Base-by-base conservation (phyloP, 2,113 vertebrate genomes). In the Mastomys coucha region DNA sequence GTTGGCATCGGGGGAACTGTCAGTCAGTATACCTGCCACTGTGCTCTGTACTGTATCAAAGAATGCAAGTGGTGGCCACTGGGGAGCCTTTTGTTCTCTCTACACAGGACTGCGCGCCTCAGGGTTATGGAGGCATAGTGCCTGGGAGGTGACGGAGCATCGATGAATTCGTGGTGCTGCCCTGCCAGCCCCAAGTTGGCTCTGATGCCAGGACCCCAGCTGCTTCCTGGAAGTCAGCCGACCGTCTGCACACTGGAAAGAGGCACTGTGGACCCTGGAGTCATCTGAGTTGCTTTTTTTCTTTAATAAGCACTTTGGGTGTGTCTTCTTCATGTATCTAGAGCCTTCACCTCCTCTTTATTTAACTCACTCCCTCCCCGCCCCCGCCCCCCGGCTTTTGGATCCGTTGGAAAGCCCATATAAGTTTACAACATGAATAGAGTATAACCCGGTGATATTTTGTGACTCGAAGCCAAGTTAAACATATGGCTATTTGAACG, bases 401-500 rank as follows among this genome's bases (percentile, higher is more conserved):
- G 95, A 70, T 87, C 93, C 6, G 39, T 56, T 26, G 63, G 56
- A 93, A 95, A 92, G 69, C 93, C 75, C 82, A 10, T 91, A 56
- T 92, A 93, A 77, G 67, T 94, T 96, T 95, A 96, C 77, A 69
- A 28, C 93, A 11, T 63, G 53, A 82, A 96, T 36, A 93, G 95
- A 49, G 1, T 13, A 91, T 58, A 88, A 78, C 58, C 53, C 51
- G 67, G 94, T 13, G 87, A 78, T 91, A 91, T 96, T 96, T 87
- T 93, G 94, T 93, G 82, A 82, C 82, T 45, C 10, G 89, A 84
- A 84, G 97, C 97, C 97, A 98, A 97, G 94, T 93, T 45, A 82
- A 97, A 96, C 97, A 97, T 96, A 70, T 97, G 97, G 97, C 73
- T 42, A 19, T 92, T 91, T 94, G 91, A 94, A 94, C 39, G 60